phyloP scores from a whole-genome alignment of 2,113 vertebrate species.

The Paramormyrops kingsleyae region DNA sequence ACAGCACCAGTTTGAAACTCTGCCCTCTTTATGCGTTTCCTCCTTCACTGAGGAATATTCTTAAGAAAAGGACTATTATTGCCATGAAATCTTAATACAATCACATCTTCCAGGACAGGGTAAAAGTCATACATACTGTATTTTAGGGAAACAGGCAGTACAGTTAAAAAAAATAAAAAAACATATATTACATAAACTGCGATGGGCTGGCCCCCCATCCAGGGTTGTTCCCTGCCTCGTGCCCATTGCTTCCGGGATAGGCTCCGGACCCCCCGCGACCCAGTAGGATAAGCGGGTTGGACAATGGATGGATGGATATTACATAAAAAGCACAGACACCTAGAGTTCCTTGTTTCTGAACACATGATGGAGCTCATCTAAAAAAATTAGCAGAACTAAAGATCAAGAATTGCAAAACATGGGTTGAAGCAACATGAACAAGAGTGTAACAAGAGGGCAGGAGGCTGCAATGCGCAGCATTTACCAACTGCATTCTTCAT shows the following conservation, averaged over 20 bases:
- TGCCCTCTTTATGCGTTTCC: neutral
- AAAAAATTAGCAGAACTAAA: neutral
- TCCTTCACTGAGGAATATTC: neutral
- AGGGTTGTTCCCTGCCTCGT: too few species aligned
- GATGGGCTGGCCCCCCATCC: too few species aligned
- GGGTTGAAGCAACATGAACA: neutral
- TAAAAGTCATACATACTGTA: neutral
- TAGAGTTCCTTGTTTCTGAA: neutral
- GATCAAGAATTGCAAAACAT: neutral
- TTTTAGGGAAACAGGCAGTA: neutral
- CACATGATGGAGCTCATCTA: neutral
- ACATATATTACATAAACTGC: neutral
- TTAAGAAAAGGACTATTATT: neutral
- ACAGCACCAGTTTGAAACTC: neutral
- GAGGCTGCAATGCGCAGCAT: neutral
- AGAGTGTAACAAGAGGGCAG: neutral
- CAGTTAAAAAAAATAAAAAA: neutral
- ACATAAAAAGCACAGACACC: neutral
- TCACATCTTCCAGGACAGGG: neutral
- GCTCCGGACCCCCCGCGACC: too few species aligned
- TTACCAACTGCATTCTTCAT: neutral
- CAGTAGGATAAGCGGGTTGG: too few species aligned
- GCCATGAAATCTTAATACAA: neutral
- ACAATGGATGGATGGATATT: neutral
- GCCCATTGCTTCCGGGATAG: too few species aligned